Evolutionary conservation across 2,113 vertebrate species (phyloP), one percentile per base, ranked within the genome.

Genomic region (Brachyistius frenatus): DNA sequence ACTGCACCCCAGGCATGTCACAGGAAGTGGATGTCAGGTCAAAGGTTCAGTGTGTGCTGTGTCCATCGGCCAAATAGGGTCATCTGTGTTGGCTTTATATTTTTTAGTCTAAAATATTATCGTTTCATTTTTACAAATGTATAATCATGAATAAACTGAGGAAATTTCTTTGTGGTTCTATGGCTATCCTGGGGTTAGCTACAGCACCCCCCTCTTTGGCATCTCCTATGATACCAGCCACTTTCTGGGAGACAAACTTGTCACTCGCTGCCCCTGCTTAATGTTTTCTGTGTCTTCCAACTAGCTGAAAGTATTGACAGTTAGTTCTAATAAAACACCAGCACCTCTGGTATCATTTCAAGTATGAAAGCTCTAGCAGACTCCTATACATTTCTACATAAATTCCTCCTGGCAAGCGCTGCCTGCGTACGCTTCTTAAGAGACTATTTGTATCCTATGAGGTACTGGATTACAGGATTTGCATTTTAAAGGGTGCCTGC

Each of bases 401-500:
- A 58, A 77, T 56, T 65, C 2, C 16, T 58, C 66, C 30, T 30
- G 54, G 74, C 58, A 71, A 50, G 37, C 56, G 30, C 50, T 46
- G 69, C 44, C 32, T 82, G 68, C 7, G 37, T 41, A 56, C 47
- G 62, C 44, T 84, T 75, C 56, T 55, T 71, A 73, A 64, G 73
- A 87, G 67, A 74, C 82, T 76, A 69, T 84, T 83, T 85, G 64
- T 63, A 67, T 85, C 78, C 52, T 76, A 50, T 58, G 47, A 73
- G 61, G 78, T 71, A 37, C 69, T 82, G 80, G 66, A 90, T 88
- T 83, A 86, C 67, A 73, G 80, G 63, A 88, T 88, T 92, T 90
- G 80, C 81, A 81, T 91, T 90, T 86, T 89, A 86, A 88, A 88
- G 76, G 68, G 72, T 75, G 73, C 87, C 66, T 74, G 63, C 54